A percentile compares a stretch with the other conserved stretches of the same genome.
Conservation (phyloP, 2,113 vertebrate species). For the Oceanites oceanicus region DNA sequence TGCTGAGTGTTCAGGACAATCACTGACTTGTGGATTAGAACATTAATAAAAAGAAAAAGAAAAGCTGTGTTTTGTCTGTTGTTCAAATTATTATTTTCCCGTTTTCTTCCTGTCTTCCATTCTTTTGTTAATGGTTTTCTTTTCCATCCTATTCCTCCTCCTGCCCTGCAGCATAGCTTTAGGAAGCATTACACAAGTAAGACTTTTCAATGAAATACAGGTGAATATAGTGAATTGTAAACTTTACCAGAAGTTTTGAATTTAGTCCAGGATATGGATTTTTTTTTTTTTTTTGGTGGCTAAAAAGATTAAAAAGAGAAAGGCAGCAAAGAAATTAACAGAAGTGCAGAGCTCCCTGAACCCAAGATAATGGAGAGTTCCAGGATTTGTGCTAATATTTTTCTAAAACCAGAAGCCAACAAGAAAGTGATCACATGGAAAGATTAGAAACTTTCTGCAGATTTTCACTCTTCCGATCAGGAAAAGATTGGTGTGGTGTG, state of each 20-base stretch:
- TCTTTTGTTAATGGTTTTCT: background rate
- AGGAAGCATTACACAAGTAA: background rate
- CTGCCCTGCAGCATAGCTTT: background rate
- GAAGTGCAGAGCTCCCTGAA: background rate
- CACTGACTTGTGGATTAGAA: background rate
- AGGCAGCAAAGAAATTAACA: background rate
- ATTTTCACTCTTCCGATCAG: background rate
- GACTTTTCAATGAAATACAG: background rate
- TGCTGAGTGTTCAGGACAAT: background rate
- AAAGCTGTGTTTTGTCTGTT: background rate
- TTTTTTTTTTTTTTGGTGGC: background rate
- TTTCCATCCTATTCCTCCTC: background rate
- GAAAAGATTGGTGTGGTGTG: background rate
- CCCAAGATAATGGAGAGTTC: background rate
- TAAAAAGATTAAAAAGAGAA: constrained; percentile 5
- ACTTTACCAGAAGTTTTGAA: constrained; percentile 18
- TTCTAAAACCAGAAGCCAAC: background rate
- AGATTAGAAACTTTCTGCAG: background rate
- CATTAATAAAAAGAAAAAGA: background rate
- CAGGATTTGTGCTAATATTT: background rate
- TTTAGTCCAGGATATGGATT: background rate
- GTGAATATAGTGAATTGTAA: background rate
- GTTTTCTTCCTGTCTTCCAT: background rate
- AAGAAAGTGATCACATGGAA: background rate
- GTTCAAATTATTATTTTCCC: background rate